phyloP scores from a whole-genome alignment of 2,888 invertebrate genomes.

The Drosophila prolongata region DNA sequence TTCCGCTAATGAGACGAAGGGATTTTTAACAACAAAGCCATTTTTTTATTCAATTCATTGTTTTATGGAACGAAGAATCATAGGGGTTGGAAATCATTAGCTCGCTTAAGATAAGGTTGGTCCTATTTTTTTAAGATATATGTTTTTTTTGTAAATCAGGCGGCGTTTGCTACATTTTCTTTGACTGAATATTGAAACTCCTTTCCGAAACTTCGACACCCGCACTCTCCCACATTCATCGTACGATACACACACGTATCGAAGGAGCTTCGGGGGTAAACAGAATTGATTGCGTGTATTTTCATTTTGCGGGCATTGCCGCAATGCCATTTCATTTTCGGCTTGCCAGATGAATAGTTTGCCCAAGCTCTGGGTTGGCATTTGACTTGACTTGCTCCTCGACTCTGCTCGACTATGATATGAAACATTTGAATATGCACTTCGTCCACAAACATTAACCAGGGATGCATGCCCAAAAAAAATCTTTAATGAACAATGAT shows the following conservation, averaged over 20 bases:
- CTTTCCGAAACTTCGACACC: not conserved
- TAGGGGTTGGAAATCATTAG: no score
- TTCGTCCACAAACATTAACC: conserved; percentile 13
- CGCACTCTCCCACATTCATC: conserved; percentile 14
- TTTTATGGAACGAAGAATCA: no score
- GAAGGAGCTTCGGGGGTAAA: conserved; percentile 60
- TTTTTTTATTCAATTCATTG: no score
- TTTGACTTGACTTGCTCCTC: conserved; percentile 14
- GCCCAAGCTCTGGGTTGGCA: conserved; percentile 15
- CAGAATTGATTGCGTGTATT: conserved; percentile 76
- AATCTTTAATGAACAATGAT: not conserved
- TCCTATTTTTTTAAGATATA: no score
- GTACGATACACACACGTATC: conserved; percentile 23
- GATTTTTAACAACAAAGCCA: no score
- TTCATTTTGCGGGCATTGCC: conserved; percentile 65
- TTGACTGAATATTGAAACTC: conserved; percentile 20
- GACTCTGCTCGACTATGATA: conserved; percentile 34
- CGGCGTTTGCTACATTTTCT: not conserved
- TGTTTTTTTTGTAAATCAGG: no score
- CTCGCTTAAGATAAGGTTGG: no score
- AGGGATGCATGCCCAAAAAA: not conserved
- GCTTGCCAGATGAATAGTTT: conserved; percentile 51
- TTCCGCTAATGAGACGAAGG: no score
- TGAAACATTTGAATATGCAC: conserved; percentile 53
- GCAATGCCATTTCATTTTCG: conserved; percentile 68